phyloP scores from a whole-genome alignment of 2,113 vertebrate species.

The Tylochromis polylepis region DNA sequence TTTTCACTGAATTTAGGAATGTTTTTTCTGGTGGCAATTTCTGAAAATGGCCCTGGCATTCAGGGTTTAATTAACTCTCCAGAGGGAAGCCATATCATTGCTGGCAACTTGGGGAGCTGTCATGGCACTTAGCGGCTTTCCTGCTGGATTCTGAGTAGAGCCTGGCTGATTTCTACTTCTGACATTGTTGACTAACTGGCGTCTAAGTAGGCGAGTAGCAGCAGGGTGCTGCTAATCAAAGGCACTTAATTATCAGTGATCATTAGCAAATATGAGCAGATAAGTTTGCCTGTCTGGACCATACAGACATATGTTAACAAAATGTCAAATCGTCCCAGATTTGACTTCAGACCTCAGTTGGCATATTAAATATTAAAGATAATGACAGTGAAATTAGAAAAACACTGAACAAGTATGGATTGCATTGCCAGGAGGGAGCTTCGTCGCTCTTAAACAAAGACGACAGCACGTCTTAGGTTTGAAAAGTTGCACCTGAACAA shows the following conservation, averaged over 20 bases:
- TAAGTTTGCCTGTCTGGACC: background rate
- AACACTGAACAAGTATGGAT: background rate
- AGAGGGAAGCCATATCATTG: background rate
- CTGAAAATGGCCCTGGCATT: background rate
- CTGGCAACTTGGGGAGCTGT: background rate
- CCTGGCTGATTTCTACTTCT: background rate
- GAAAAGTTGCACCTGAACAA: background rate
- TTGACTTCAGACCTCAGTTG: background rate
- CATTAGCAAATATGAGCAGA: background rate
- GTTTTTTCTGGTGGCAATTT: background rate
- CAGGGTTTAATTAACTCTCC: background rate
- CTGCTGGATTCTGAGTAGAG: background rate
- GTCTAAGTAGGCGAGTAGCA: background rate
- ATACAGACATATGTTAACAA: accelerated
- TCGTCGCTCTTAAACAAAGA: background rate
- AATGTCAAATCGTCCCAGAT: background rate
- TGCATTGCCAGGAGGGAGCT: background rate
- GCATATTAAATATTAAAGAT: background rate
- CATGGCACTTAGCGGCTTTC: background rate
- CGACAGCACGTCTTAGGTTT: background rate
- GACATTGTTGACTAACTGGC: background rate
- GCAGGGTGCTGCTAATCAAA: background rate
- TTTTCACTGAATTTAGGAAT: background rate
- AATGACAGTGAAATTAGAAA: background rate
- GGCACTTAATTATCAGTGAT: background rate